A percentile compares a stretch with the other conserved stretches of the same genome.
Evolutionary conservation across 2,113 vertebrate genomes (phyloP).

Genomic region (Panthera tigris): DNA sequence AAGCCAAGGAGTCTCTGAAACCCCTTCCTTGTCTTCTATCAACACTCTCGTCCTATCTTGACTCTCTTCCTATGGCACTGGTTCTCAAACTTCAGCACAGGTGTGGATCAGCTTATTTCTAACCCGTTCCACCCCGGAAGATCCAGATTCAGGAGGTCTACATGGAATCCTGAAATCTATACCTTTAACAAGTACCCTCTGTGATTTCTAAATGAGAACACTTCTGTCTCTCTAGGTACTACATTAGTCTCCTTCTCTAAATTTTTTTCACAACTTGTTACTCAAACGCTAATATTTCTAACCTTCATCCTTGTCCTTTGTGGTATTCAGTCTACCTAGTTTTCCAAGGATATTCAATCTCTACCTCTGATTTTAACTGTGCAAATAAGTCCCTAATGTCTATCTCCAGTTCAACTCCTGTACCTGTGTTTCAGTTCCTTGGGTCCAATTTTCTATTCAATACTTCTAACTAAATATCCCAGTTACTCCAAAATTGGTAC

Average conservation of each 20-base stretch:
- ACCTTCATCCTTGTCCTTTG: not conserved
- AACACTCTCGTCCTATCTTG: not conserved
- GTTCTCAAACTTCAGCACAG: not conserved
- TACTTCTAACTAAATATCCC: not conserved
- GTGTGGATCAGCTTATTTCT: not conserved
- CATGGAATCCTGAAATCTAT: not conserved
- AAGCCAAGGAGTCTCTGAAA: not conserved
- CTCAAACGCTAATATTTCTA: not conserved
- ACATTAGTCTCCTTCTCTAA: not conserved
- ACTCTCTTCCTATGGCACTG: not conserved
- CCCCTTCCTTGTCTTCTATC: not conserved
- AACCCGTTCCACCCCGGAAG: not conserved
- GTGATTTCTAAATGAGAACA: not conserved
- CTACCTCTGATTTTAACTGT: conserved; percentile 14
- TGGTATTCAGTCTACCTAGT: not conserved
- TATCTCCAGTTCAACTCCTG: not conserved
- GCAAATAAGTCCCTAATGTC: not conserved
- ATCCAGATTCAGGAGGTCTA: not conserved
- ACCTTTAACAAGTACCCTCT: not conserved
- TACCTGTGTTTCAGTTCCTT: not conserved
- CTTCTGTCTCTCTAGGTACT: not conserved
- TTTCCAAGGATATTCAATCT: not conserved
- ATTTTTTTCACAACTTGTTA: not conserved
- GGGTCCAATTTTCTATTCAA: not conserved
- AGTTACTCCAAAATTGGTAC: conserved; percentile 18